Conservation (phyloP, 2,113 vertebrate species). For the Mellivora capensis region DNA sequence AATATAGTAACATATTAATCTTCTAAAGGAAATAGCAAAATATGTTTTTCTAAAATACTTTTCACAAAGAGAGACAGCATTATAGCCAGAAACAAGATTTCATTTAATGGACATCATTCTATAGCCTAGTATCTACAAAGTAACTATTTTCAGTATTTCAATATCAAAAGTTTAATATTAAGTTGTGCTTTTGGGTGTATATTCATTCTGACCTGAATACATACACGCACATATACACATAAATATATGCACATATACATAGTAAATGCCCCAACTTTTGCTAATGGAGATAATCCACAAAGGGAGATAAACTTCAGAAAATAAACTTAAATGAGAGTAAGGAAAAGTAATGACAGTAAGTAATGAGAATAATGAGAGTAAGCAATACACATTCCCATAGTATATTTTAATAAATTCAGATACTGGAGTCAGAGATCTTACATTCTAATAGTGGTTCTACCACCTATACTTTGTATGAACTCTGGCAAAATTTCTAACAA, state of each 20-base stretch:
- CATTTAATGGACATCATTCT: neutral
- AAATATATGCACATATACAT: neutral
- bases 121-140: neutral
- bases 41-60: neutral
- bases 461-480: neutral
- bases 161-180: neutral
- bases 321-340: neutral
- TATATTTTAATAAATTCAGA: neutral
- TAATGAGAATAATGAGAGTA: neutral
- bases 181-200: neutral
- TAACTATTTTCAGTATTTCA: neutral
- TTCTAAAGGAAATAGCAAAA: neutral
- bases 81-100: neutral
- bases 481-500: neutral
- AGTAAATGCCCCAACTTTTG: neutral
- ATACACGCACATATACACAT: neutral
- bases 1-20: neutral
- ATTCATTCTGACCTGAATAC: neutral
- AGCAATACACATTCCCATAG: neutral
- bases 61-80: neutral
- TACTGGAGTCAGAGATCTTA: neutral
- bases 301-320: neutral
- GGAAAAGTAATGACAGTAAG: neutral
- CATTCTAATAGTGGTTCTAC: neutral
- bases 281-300: neutral